Percentiles rank a stretch among this genome's conserved stretches.
These are phyloP conservation scores for Drosophila yooni DNA, from an alignment of 2,888 invertebrate species.

Conservation along the genomic window DNA sequence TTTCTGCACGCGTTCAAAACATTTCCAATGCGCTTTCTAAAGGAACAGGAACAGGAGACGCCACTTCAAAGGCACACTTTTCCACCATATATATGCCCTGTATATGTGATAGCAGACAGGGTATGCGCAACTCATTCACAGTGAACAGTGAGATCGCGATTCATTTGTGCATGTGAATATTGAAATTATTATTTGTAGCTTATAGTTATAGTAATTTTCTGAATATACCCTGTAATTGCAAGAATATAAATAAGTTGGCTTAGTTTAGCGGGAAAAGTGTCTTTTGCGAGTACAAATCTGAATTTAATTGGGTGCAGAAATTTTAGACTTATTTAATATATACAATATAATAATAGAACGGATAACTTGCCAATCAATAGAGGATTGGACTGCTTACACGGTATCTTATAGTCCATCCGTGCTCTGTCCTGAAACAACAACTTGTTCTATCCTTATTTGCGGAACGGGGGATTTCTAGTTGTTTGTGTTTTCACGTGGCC, in stretches of 20 bases:
- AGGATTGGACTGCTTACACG: neutral
- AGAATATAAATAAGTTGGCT: neutral
- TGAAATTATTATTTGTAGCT: neutral
- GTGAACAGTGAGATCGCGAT: neutral
- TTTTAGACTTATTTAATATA: neutral
- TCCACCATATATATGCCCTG: conserved; percentile 12
- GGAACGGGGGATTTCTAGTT: conserved; percentile 8
- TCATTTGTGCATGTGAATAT: neutral
- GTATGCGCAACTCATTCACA: neutral
- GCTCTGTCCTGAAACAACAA: neutral
- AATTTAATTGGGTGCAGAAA: neutral
- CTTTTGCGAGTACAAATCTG: neutral
- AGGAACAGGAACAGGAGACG: conserved; percentile 7
- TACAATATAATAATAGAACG: neutral
- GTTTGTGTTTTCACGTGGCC: conserved; percentile 48
- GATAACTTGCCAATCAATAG: neutral
- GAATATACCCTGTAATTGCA: neutral
- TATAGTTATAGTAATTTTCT: neutral
- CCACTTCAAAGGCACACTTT: conserved; percentile 68
- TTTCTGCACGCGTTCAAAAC: conserved; percentile 71
- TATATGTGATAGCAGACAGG: neutral
- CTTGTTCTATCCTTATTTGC: conserved; percentile 3
- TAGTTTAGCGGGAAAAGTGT: neutral
- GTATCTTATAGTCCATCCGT: neutral
- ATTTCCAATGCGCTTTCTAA: conserved; percentile 11